Evolutionary conservation across 2,797 vertebrate genomes (phyloP).

Genomic region (Jordanella pulchra): DNA sequence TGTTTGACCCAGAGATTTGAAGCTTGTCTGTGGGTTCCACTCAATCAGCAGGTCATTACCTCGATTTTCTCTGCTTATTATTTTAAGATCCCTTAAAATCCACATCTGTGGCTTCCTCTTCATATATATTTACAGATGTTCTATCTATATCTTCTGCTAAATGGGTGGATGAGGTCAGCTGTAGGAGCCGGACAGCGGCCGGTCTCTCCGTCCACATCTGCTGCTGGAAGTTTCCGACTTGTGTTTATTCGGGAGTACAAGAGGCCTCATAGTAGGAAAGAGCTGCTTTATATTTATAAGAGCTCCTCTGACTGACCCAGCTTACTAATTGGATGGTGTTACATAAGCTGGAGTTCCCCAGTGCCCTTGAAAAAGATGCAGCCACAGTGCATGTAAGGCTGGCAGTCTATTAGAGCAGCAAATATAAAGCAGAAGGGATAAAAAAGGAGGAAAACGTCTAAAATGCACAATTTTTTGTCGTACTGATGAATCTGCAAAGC

Average conservation of each 20-base stretch:
- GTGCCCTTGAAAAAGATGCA: conserved; percentile 39
- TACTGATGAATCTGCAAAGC: conserved; percentile 6
- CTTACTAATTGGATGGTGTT: conserved; percentile 57
- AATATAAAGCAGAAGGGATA: not conserved
- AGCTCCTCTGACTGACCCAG: conserved; percentile 50
- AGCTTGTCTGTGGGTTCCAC: conserved; percentile 6
- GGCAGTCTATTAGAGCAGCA: conserved; percentile 19
- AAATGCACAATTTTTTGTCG: not conserved
- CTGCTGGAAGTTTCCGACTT: conserved; percentile 29
- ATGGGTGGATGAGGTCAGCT: conserved; percentile 51
- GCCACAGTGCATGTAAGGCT: conserved; percentile 10
- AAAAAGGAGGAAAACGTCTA: not conserved
- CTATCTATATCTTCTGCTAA: conserved; percentile 54
- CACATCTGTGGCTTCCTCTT: conserved; percentile 31
- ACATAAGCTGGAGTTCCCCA: conserved; percentile 47
- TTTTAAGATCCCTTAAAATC: conserved; percentile 19
- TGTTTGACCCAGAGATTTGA: conserved; percentile 8
- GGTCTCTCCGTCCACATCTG: conserved; percentile 38
- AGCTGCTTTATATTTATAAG: conserved; percentile 29
- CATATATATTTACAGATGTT: conserved; percentile 48
- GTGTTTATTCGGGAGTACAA: conserved; percentile 8
- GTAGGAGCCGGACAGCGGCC: conserved; percentile 16
- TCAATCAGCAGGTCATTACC: not conserved
- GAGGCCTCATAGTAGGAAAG: conserved; percentile 27
- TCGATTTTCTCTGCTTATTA: not conserved